Evolutionary conservation across 2,888 invertebrate species (phyloP), one percentile per base, ranked within the genome.

Genomic region (Halocaridina rubra): DNA sequence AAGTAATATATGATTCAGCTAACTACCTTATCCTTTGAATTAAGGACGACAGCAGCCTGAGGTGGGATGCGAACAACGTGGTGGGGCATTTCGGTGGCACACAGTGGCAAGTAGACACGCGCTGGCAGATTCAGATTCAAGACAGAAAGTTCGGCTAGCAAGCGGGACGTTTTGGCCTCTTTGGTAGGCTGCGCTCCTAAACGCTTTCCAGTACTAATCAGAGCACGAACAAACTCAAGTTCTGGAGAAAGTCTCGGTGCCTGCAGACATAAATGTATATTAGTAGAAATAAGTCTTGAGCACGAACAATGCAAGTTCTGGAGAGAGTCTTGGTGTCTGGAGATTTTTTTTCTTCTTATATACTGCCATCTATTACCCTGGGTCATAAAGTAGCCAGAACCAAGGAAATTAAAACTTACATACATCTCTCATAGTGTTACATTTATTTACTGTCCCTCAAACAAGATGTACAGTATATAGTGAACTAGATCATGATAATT

Each of bases 61-160:
- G 97, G 97, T 64, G 99, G 98, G 92, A 99, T 97, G 91, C 99
- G 93, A 74, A 99, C 95, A 89, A 99, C 95, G 90, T 97, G 96
- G 92, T 99, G 99, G 76, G 96, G 95, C 89, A 93, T 92, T 78
- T 90, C 90, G 89, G 94, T 93, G 89, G 95, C 95, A 91, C 97
- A 90, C 71, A 99, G 93, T 16, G 99, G 99, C 89, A 99, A 93
- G 98, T 99, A 99, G 86, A 99, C 99, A 85, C 98, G 93, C 13
- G 99, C 98, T 16, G 99, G 99, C 86, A 99, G 93, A 93, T 99
- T 99, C 89, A 98, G 93, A 92, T 99, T 99, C 85, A 99, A 93
- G 89, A 96, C 93, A 89, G 96, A 96, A 89, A 99, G 93, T 91
- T 98, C 98, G 81, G 98, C 97, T 88, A 98, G 94, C 89, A 99